Conservation (phyloP, 2,113 vertebrate genomes). For the Pelobates fuscus region DNA sequence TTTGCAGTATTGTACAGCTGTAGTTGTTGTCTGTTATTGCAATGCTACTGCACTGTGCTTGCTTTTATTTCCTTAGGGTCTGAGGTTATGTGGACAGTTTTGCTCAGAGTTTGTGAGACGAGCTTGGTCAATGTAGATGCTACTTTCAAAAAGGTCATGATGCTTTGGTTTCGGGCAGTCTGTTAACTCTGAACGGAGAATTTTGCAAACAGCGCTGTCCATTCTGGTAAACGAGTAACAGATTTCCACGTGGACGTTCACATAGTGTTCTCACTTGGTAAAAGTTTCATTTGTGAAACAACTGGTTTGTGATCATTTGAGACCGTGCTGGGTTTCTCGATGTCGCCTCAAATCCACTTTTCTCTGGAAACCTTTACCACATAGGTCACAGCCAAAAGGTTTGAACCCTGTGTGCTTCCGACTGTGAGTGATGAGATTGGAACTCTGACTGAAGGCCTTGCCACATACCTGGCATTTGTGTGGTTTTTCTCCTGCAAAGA, state of each 20-base stretch:
- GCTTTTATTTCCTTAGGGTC: background rate
- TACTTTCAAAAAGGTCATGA: conserved; percentile 10
- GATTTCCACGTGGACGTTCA: background rate
- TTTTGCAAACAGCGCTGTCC: conserved; percentile 16
- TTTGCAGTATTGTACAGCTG: background rate
- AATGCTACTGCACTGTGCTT: background rate
- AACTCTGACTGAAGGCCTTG: conserved; percentile 98
- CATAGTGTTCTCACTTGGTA: conserved; percentile 32
- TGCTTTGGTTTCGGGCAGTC: background rate
- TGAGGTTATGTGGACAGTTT: background rate
- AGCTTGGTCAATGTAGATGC: conserved; percentile 1
- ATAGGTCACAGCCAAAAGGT: conserved; percentile 94
- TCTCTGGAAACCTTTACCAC: conserved; percentile 94
- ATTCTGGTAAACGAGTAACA: conserved; percentile 17
- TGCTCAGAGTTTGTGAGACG: background rate
- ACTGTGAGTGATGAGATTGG: conserved; percentile 98
- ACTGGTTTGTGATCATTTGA: conserved; percentile 77
- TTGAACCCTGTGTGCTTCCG: conserved; percentile 98
- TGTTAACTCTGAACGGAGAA: conserved; percentile 6
- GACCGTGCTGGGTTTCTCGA: conserved; percentile 92
- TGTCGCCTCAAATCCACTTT: conserved; percentile 96
- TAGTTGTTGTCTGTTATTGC: background rate
- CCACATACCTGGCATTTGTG: conserved; percentile 99
- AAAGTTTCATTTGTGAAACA: background rate
- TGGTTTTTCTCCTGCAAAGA: conserved; percentile 88